phyloP scores from a whole-genome alignment of 2,113 vertebrate genomes.

The Callocephalon fimbriatum region DNA sequence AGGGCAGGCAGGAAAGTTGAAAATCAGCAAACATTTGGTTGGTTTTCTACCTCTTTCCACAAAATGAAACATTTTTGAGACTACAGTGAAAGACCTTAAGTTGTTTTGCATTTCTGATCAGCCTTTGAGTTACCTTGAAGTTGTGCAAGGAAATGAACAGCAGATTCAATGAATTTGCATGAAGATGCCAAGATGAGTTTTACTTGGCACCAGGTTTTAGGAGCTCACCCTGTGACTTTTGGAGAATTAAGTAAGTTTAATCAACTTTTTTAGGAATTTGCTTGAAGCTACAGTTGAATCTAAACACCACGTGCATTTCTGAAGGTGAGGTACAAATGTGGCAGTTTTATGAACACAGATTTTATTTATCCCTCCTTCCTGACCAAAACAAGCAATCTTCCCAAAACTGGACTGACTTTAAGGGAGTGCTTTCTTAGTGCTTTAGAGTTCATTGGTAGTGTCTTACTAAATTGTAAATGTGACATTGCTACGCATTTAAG shows the following conservation, averaged over 20 bases:
- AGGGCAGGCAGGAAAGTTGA: background rate
- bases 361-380: background rate
- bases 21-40: background rate
- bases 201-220: background rate
- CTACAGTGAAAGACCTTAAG: background rate
- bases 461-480: background rate
- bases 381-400: background rate
- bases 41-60: background rate
- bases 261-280: background rate
- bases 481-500: background rate
- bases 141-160: background rate
- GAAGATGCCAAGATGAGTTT: background rate
- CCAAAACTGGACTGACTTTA: background rate
- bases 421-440: background rate
- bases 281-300: background rate
- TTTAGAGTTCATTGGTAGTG: background rate
- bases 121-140: background rate
- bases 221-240: background rate
- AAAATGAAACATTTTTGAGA: background rate
- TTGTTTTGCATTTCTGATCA: background rate
- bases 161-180: background rate
- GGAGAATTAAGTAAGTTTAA: background rate
- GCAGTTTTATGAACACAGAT: background rate
- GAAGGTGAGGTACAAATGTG: background rate
- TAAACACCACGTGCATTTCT: constrained; percentile 20